phyloP scores from a whole-genome alignment of 64 coral and sea anemone species.

The Montipora capricornis region DNA sequence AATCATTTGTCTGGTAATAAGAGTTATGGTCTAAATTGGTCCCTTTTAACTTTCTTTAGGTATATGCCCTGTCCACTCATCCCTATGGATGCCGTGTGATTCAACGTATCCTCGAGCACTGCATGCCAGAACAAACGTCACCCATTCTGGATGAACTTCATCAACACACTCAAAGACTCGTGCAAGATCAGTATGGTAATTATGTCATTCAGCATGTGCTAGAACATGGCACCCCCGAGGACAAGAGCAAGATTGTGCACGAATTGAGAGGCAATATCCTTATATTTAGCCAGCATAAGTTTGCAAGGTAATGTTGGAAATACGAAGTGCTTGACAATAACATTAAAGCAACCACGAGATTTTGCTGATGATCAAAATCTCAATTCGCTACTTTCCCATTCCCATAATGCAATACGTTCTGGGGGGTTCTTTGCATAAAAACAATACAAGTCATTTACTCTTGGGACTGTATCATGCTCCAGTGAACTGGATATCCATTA shows the following conservation, averaged over 20 bases:
- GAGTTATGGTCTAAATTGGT: no score
- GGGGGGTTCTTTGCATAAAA: no score
- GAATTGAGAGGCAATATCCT: constrained; percentile 92
- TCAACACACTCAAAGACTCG: constrained; percentile 91
- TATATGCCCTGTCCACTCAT: constrained; percentile 93
- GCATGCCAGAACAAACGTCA: constrained; percentile 80
- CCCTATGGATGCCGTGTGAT: constrained; percentile 98
- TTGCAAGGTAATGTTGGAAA: constrained; percentile 82
- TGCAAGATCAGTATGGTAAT: constrained; percentile 99
- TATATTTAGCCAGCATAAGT: constrained; percentile 97
- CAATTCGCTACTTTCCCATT: no score
- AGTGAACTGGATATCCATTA: no score
- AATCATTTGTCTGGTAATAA: no score
- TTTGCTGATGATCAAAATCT: no score
- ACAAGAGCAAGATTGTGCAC: constrained; percentile 95
- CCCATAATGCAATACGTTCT: no score
- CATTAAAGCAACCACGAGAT: no score
- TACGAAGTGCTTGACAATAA: no score
- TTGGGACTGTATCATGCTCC: no score
- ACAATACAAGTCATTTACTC: no score
- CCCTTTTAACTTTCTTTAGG: constrained; percentile 22
- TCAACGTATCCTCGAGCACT: constrained; percentile 96
- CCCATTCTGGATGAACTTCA: constrained; percentile 93
- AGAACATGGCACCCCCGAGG: constrained; percentile 94
- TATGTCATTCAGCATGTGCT: constrained; percentile 99